phyloP scores from a whole-genome alignment of 1,140 invertebrate genomes.

The Phymorhynchus buccinoides region DNA sequence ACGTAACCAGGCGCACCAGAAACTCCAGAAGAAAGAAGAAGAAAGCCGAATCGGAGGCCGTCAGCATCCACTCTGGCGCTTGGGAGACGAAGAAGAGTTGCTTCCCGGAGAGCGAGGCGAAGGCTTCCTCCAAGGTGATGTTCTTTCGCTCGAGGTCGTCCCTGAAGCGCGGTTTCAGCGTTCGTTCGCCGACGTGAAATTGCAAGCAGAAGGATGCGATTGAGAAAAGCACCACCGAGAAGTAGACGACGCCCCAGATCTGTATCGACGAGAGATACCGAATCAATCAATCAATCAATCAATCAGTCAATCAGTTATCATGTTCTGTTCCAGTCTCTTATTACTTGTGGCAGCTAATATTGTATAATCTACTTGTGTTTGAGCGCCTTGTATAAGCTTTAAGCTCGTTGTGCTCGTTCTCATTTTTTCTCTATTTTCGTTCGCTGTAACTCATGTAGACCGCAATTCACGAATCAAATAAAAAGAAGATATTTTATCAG shows the following conservation, averaged over 20 bases:
- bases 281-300: too few species aligned
- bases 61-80: neutral
- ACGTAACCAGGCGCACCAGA: conserved; percentile 53
- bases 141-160: neutral
- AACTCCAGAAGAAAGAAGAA: conserved; percentile 71
- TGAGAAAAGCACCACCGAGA: neutral
- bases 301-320: too few species aligned
- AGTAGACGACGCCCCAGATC: neutral
- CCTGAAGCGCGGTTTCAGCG: neutral
- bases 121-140: neutral
- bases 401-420: too few species aligned
- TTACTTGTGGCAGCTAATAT: too few species aligned
- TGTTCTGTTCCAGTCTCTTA: too few species aligned
- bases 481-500: too few species aligned
- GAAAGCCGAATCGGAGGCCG: conserved; percentile 62
- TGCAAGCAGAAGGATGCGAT: neutral
- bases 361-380: too few species aligned
- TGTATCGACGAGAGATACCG: neutral
- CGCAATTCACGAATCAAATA: too few species aligned
- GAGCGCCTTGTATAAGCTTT: too few species aligned
- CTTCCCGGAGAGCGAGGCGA: neutral
- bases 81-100: neutral
- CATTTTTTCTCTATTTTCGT: too few species aligned
- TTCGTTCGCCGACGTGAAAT: neutral
- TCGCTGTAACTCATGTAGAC: too few species aligned